Base-by-base conservation (phyloP, 2,113 vertebrate species). In the Cygnus buccinator region DNA sequence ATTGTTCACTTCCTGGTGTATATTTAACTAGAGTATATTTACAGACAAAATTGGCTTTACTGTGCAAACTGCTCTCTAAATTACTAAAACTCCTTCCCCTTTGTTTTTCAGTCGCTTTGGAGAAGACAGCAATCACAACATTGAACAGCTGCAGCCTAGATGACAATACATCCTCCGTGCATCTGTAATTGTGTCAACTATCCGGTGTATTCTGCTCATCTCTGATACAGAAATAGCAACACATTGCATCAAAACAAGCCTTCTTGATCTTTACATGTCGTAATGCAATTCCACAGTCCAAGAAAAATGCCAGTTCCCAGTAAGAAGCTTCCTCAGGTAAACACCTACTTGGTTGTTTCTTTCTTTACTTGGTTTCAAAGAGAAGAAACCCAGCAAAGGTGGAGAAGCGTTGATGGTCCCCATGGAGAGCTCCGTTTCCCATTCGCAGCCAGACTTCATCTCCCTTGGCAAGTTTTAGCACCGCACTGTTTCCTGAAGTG, bases 371-470 rank as follows among this genome's bases (percentile, higher is more conserved):
- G 4, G 98, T 98, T 97, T 98, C 98, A 89, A 98, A 98, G 79
- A 98, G 98, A 80, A 98, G 98, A 95, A 98, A 98, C 44, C 98
- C 98, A 28, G 98, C 98, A 73, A 98, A 98, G 26, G 98, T 98
- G 12, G 98, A 98, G 90, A 98, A 98, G 39, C 98, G 98, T 52
- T 98, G 98, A 90, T 98, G 98, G 77, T 98, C 98, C 52, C 98
- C 98, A 1, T 98, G 98, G 39, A 98, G 98, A 18, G 98, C 98
- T 7, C 98, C 98, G 0, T 98, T 98, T 88, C 98, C 98, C 98
- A 98, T 98, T 75, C 98, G 92, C 59, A 98, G 96, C 98, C 98
- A 98, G 37, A 98, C 98, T 89, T 98, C 98, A 59, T 98, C 98
- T 70, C 98, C 98, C 65, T 98, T 98, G 71, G 97, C 97, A 6